Conservation (phyloP, 2,113 vertebrate species). For the Plestiodon gilberti region DNA sequence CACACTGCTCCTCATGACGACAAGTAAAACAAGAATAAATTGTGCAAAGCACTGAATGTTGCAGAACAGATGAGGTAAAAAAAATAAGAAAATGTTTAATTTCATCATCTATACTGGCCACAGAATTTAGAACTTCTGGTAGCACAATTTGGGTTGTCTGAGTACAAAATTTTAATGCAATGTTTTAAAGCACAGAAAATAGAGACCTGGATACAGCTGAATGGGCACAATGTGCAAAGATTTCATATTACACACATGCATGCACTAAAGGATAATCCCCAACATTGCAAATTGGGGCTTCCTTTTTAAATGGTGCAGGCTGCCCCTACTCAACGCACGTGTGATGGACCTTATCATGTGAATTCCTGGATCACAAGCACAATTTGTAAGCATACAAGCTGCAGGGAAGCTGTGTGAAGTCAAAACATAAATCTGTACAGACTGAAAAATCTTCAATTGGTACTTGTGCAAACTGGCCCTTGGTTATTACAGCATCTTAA, state of each 20-base stretch:
- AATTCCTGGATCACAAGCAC: neutral
- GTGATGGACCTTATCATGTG: neutral
- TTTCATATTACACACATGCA: neutral
- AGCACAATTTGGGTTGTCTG: neutral
- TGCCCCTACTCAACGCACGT: neutral
- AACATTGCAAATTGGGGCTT: neutral
- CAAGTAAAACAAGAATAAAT: neutral
- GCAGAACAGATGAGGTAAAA: neutral
- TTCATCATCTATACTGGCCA: neutral
- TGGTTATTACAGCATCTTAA: slow-evolving; percentile 44
- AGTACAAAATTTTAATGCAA: neutral
- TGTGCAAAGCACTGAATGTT: neutral
- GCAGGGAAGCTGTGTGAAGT: neutral
- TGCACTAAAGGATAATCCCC: neutral
- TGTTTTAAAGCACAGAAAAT: neutral
- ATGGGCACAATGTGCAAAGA: neutral
- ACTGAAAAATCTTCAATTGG: neutral
- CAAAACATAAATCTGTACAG: neutral
- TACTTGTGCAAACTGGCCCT: slow-evolving; percentile 4
- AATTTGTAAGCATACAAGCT: neutral
- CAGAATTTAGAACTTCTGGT: neutral
- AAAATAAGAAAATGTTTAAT: neutral
- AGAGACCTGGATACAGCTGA: neutral
- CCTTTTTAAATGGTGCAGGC: neutral
- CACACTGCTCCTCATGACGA: neutral